Evolutionary conservation across 2,113 vertebrate species (phyloP).

Genomic region (Scophthalmus maximus): DNA sequence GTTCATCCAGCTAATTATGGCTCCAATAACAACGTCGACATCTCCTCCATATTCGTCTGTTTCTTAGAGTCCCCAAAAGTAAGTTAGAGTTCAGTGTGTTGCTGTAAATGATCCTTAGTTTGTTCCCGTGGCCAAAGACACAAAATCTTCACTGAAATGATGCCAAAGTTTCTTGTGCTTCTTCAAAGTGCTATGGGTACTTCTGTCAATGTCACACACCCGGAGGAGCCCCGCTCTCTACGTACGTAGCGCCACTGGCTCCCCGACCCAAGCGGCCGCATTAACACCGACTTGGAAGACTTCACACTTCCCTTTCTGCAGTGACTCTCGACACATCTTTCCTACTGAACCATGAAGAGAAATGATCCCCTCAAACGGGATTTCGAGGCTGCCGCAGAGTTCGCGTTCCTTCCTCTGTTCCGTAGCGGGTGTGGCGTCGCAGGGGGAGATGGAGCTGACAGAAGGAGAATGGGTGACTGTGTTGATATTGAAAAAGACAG

Average conservation of each 20-base stretch:
- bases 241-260: constrained; percentile 31
- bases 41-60: neutral
- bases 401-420: constrained; percentile 42
- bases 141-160: constrained; percentile 25
- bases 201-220: constrained; percentile 56
- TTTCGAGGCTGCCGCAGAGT: constrained; percentile 52
- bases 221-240: constrained; percentile 26
- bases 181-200: constrained; percentile 22
- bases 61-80: neutral
- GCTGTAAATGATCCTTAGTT: constrained; percentile 33
- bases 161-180: constrained; percentile 31
- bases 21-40: constrained; percentile 1
- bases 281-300: constrained; percentile 55
- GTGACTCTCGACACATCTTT: constrained; percentile 49
- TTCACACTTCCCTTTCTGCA: constrained; percentile 55
- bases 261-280: constrained; percentile 37
- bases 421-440: constrained; percentile 37
- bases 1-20: constrained; percentile 7
- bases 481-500: constrained; percentile 29
- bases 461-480: constrained; percentile 19
- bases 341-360: constrained; percentile 63
- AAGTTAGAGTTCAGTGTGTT: neutral
- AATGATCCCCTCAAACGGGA: constrained; percentile 67
- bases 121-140: constrained; percentile 23
- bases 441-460: constrained; percentile 13